Base-by-base conservation (phyloP, 2,888 invertebrate species). In the Malacosoma neustria region DNA sequence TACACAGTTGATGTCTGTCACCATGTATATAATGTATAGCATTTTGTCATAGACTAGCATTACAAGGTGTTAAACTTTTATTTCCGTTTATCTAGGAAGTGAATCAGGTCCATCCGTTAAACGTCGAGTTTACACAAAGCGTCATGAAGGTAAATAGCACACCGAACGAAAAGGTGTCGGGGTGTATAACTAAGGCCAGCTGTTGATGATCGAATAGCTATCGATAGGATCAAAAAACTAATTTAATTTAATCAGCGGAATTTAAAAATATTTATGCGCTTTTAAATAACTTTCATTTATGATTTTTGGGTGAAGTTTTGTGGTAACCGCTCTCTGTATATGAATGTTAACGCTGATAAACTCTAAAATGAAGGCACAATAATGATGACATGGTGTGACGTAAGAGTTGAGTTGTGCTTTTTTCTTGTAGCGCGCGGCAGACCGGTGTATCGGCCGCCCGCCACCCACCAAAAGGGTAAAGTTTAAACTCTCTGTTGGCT, bases 381-480 rank as follows among this genome's bases (percentile, higher is more conserved):
- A n/a, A n/a, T n/a, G n/a, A n/a, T n/a, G n/a, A n/a, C n/a, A n/a
- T n/a, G 72, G 70, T 74, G 72, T 67, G 71, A 62, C 58, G 59
- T 67, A 62, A 71, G 59, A 65, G 75, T 76, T 85, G 70, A 85
- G 80, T 64, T 79, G 61, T 76, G 64, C 70, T 62, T 82, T 84
- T 80, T 63, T 85, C 74, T 84, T 79, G 70, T 85, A 85, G 84
- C 61, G 55, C 61, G 69, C 66, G 72, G 62, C 71, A 71, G 72
- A 61, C 69, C 70, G 65, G 58, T 61, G 66, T 79, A 77, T 70
- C 73, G 59, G 70, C 71, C 71, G 72, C 84, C 84, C 52, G 53
- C 76, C 60, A 79, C 74, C 52, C 85, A 85, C 66, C 81, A 77
- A 54, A 75, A 76, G 82, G 85, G 84, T 84, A 85, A 85, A 59